phyloP scores from a whole-genome alignment of 2,113 vertebrate species.

The Mirounga angustirostris region DNA sequence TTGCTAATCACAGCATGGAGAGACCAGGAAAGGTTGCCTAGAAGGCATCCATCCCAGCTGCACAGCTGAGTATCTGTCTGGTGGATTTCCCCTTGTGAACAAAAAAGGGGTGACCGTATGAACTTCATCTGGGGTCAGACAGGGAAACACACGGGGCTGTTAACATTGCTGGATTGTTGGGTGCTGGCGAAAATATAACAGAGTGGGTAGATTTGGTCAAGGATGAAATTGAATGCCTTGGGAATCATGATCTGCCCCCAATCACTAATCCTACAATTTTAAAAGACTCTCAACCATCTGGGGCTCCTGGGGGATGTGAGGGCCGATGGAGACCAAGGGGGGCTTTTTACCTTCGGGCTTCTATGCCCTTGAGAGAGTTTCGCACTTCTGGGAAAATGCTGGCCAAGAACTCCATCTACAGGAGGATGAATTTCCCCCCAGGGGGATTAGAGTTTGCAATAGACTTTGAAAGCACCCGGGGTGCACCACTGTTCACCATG shows the following conservation, averaged over 20 bases:
- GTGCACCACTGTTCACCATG: fast-evolving
- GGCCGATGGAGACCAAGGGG: fast-evolving
- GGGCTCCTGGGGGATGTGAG: fast-evolving
- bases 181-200: background rate
- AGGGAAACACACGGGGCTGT: no score
- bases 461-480: background rate
- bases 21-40: background rate
- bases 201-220: background rate
- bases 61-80: fast-evolving
- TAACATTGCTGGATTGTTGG: no score
- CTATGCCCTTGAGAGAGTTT: background rate
- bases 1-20: background rate
- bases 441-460: fast-evolving
- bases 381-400: fast-evolving
- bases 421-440: fast-evolving
- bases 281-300: background rate
- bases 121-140: no score
- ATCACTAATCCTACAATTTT: background rate
- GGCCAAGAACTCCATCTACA: fast-evolving
- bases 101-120: fast-evolving
- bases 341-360: background rate
- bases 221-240: background rate
- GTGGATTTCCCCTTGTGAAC: background rate
- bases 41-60: fast-evolving
- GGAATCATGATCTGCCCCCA: fast-evolving